A percentile compares a stretch with the other conserved stretches of the same genome.
Conservation (phyloP, 2,113 vertebrate species). For the Morone chrysops region DNA sequence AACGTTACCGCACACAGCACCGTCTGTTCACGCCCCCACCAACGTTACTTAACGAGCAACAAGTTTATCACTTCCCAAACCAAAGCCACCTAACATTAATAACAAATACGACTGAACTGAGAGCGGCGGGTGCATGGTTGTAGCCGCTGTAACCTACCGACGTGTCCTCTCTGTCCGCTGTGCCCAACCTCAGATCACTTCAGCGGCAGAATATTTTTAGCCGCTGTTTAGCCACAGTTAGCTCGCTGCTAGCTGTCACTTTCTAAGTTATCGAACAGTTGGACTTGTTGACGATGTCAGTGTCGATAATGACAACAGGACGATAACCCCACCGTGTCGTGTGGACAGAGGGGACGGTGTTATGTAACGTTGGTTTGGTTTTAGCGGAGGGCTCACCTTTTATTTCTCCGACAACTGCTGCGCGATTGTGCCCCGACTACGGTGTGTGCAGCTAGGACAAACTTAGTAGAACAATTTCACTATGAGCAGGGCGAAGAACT, state of each 20-base stretch:
- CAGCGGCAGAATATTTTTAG: slow-evolving; percentile 72
- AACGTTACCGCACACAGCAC: not conserved
- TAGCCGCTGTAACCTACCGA: not conserved
- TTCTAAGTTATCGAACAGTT: not conserved
- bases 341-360: accelerated
- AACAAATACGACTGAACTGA: too few relatives aligned
- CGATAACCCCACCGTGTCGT: not conserved
- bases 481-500: not conserved
- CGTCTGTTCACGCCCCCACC: not conserved
- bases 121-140: too few relatives aligned
- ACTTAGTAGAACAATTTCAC: not conserved
- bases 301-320: not conserved
- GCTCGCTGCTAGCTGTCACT: slow-evolving; percentile 50
- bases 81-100: not conserved
- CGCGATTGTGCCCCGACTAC: slow-evolving; percentile 31
- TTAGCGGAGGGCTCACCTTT: not conserved
- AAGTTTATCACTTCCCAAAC: slow-evolving; percentile 1
- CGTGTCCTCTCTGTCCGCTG: slow-evolving; percentile 9
- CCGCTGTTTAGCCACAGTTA: slow-evolving; percentile 15
- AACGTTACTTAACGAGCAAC: slow-evolving; percentile 15
- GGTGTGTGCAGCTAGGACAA: slow-evolving; percentile 39
- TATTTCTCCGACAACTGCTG: not conserved
- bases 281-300: not conserved
- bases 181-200: slow-evolving; percentile 18
- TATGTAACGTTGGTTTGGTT: not conserved